Percentiles rank a stretch among this genome's conserved stretches.
These are phyloP conservation scores for Epistrophella euchroma DNA, from an alignment of 2,888 invertebrate species.

Conservation along the genomic window DNA sequence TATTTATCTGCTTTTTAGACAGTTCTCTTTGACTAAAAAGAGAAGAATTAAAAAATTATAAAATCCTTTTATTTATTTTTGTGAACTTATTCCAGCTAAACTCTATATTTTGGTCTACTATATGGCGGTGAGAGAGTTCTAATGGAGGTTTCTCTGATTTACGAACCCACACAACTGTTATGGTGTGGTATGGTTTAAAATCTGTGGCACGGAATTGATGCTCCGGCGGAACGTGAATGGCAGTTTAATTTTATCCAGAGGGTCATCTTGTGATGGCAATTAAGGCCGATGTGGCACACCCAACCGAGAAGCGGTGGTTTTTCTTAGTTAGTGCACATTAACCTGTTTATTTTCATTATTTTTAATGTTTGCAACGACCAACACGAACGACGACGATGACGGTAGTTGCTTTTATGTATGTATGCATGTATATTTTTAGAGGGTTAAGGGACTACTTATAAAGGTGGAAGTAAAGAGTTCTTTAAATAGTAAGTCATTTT, in stretches of 20 bases:
- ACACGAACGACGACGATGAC: background rate
- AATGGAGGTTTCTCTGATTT: conserved; percentile 12
- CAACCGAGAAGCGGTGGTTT: conserved; percentile 61
- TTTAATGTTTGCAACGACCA: conserved; percentile 4
- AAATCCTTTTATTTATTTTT: background rate
- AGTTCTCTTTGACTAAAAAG: too few species aligned
- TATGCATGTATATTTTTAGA: too few species aligned
- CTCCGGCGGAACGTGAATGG: conserved; percentile 71
- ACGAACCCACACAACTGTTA: conserved; percentile 7
- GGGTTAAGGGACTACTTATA: background rate
- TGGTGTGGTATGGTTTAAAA: conserved; percentile 37
- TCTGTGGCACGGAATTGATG: conserved; percentile 67
- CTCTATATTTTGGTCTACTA: background rate
- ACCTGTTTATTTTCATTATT: conserved; percentile 15
- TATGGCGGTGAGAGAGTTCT: background rate
- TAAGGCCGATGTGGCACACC: conserved; percentile 69
- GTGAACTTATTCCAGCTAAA: background rate
- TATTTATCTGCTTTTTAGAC: too few species aligned
- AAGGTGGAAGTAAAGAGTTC: conserved; percentile 5
- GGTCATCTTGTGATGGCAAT: conserved; percentile 74
- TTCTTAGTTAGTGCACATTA: conserved; percentile 21
- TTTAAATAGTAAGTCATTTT: conserved; percentile 7
- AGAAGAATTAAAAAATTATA: too few species aligned
- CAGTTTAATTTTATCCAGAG: conserved; percentile 74
- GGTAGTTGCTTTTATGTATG: background rate